These are phyloP conservation scores for Nycteola revayana DNA, from an alignment of 2,888 invertebrate species.

Conservation along the genomic window DNA sequence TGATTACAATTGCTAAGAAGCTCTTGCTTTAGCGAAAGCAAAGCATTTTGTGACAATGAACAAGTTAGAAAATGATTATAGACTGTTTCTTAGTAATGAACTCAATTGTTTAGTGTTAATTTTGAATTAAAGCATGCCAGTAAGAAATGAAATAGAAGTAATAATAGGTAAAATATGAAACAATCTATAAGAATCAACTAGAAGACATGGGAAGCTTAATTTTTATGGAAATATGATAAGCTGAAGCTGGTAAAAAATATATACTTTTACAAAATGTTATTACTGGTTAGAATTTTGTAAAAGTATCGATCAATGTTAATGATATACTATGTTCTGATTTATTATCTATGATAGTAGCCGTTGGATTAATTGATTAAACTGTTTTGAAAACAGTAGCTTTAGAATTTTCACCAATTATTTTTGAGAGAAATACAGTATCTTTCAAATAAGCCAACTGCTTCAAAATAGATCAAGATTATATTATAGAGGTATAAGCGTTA, in stretches of 20 bases:
- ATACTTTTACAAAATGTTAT: conserved; percentile 34
- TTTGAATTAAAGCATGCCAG: conserved; percentile 43
- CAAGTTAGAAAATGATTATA: conserved; percentile 36
- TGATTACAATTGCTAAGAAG: conserved; percentile 57
- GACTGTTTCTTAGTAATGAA: conserved; percentile 47
- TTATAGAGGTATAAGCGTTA: conserved; percentile 2
- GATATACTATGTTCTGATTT: conserved; percentile 13
- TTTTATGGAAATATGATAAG: conserved; percentile 51
- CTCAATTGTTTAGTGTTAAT: conserved; percentile 28
- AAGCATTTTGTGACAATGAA: conserved; percentile 46
- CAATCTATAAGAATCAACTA: conserved; percentile 64
- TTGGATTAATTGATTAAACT: no score
- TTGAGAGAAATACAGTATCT: no score
- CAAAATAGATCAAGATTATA: conserved; percentile 3
- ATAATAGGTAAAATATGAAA: conserved; percentile 58
- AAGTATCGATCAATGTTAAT: conserved; percentile 26
- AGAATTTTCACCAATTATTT: no score
- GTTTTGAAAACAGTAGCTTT: no score
- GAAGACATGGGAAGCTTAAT: conserved; percentile 49
- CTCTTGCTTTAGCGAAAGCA: conserved; percentile 72
- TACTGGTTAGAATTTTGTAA: conserved; percentile 14
- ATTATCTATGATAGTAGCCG: no score
- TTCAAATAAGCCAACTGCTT: conserved; percentile 16
- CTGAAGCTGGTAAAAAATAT: conserved; percentile 45
- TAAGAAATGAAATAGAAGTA: conserved; percentile 25